A percentile compares a stretch with the other conserved stretches of the same genome.
phyloP scores from a whole-genome alignment of 1,140 invertebrate species.

The Penaeus indicus region DNA sequence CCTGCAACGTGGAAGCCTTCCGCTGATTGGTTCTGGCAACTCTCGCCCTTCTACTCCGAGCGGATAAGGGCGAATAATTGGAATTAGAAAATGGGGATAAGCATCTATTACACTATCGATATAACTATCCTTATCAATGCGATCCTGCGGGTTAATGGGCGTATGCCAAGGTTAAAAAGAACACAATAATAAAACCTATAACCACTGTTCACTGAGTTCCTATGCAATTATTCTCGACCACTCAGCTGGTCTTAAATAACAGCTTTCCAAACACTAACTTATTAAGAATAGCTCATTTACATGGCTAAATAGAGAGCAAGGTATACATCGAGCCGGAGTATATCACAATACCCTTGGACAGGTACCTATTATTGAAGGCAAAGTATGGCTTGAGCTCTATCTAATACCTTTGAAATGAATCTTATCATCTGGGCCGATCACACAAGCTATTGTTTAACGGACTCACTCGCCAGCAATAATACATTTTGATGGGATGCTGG shows the following conservation, averaged over 20 bases:
- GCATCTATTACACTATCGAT: constrained; percentile 57
- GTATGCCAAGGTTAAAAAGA: constrained; percentile 52
- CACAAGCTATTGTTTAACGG: constrained; percentile 65
- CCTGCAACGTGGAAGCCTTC: constrained; percentile 49
- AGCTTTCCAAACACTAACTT: constrained; percentile 66
- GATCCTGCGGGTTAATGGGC: constrained; percentile 58
- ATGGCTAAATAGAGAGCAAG: constrained; percentile 65
- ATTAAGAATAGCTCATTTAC: constrained; percentile 66
- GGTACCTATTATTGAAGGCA: constrained; percentile 65
- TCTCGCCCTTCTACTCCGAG: constrained; percentile 20
- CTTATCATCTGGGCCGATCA: constrained; percentile 63
- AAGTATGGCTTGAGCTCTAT: constrained; percentile 61
- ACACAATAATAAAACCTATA: constrained; percentile 50
- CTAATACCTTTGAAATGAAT: constrained; percentile 66
- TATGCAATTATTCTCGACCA: constrained; percentile 53
- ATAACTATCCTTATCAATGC: constrained; percentile 65
- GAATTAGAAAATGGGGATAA: constrained; percentile 35
- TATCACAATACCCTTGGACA: constrained; percentile 63
- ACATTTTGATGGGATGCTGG: constrained; percentile 57
- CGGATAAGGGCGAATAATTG: not conserved
- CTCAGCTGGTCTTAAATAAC: constrained; percentile 62
- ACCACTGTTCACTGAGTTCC: constrained; percentile 48
- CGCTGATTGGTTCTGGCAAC: constrained; percentile 38
- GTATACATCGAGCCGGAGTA: constrained; percentile 61
- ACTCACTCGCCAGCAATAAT: constrained; percentile 62